A percentile compares a stretch with the other conserved stretches of the same genome.
These are phyloP conservation scores for Chironomus riparius DNA, from an alignment of 2,888 invertebrate species.

Conservation along the genomic window DNA sequence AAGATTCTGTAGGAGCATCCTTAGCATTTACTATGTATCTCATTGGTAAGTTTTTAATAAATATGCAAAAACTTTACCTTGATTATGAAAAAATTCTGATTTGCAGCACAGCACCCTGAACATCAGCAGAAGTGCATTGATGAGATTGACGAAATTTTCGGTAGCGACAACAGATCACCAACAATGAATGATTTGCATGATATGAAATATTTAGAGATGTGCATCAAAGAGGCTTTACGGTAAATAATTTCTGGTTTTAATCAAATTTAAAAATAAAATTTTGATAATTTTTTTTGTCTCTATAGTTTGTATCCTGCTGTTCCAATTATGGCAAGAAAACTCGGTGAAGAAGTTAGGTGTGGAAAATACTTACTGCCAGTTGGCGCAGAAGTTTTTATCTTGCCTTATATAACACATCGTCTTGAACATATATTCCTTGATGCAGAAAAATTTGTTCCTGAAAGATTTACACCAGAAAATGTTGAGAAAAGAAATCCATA, in stretches of 20 bases:
- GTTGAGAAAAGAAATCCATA: conserved; percentile 47
- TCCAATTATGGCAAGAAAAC: conserved; percentile 39
- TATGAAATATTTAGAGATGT: conserved; percentile 58
- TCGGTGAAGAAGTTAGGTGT: conserved; percentile 40
- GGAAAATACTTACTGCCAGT: conserved; percentile 45
- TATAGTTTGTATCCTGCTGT: conserved; percentile 40
- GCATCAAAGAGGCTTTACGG: conserved; percentile 58
- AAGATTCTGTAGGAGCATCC: conserved; percentile 52
- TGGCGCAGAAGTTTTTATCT: conserved; percentile 48
- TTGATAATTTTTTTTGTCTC: neutral
- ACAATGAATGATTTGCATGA: conserved; percentile 50
- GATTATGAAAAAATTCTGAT: neutral
- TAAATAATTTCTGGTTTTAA: neutral
- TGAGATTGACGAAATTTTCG: conserved; percentile 45
- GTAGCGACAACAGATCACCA: conserved; percentile 41
- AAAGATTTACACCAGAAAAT: conserved; percentile 47
- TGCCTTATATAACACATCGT: conserved; percentile 50
- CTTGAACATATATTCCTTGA: conserved; percentile 47
- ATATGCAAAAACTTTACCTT: too few relatives aligned
- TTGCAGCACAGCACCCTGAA: conserved; percentile 44
- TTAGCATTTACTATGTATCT: conserved; percentile 49
- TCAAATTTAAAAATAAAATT: neutral
- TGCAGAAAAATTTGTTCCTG: conserved; percentile 49
- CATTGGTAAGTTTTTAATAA: conserved; percentile 31
- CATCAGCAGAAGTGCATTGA: conserved; percentile 43